A percentile compares a stretch with the other conserved stretches of the same genome.
These are phyloP conservation scores for Lampris megalopsis DNA, from an alignment of 2,113 vertebrate genomes.

Conservation along the genomic window DNA sequence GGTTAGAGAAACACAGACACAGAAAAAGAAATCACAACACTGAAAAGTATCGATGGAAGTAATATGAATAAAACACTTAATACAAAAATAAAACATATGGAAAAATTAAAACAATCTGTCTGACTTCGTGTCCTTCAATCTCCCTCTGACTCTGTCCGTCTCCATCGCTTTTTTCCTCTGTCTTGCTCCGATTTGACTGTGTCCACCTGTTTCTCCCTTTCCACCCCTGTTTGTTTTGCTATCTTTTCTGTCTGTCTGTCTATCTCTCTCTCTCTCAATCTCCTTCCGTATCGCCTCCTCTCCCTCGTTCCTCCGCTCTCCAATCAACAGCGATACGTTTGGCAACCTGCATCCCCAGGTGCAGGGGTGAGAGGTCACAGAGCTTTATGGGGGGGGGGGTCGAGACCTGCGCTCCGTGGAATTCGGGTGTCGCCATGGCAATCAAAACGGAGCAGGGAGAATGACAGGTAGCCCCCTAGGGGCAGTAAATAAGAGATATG, in stretches of 20 bases:
- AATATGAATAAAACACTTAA: too few species aligned
- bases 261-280: neutral
- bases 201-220: neutral
- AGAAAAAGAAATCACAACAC: too few species aligned
- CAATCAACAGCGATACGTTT: conserved; percentile 52
- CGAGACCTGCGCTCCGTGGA: conserved; percentile 69
- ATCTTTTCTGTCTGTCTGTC: neutral
- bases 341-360: conserved; percentile 74
- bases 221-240: neutral
- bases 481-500: conserved; percentile 78
- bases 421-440: conserved; percentile 75
- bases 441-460: conserved; percentile 71
- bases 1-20: too few species aligned
- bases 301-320: conserved; percentile 6
- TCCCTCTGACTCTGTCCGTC: neutral
- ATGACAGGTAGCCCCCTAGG: conserved; percentile 79
- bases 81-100: too few species aligned
- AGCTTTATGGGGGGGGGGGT: conserved; percentile 71
- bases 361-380: conserved; percentile 66
- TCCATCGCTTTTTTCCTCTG: neutral
- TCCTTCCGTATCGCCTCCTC: conserved; percentile 1
- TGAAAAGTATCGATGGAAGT: too few species aligned
- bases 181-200: neutral
- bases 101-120: too few species aligned
- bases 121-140: too few species aligned